phyloP scores from a whole-genome alignment of 2,113 vertebrate genomes.

The Oreochromis niloticus region DNA sequence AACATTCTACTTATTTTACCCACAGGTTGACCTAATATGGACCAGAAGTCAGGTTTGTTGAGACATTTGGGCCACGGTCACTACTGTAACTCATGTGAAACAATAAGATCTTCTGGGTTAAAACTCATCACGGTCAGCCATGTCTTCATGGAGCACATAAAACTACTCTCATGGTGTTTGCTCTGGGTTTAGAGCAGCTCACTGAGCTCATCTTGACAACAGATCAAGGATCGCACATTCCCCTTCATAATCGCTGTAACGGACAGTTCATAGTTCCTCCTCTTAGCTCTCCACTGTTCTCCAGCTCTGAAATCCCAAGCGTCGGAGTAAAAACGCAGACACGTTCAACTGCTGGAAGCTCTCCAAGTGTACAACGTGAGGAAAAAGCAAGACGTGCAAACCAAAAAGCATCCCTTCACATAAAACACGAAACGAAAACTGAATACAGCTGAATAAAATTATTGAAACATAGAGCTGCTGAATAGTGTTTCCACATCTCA shows the following conservation, averaged over 20 bases:
- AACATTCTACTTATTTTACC: accelerated
- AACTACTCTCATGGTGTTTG: too few species aligned
- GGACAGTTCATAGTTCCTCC: too few species aligned
- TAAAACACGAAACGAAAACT: neutral
- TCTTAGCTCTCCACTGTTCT: too few species aligned
- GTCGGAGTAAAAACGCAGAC: accelerated
- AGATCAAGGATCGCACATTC: too few species aligned
- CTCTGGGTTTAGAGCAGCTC: too few species aligned
- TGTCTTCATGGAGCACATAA: neutral
- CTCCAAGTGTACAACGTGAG: neutral
- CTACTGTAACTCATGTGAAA: neutral
- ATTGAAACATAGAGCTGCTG: neutral
- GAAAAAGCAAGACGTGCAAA: neutral
- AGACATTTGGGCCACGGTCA: accelerated
- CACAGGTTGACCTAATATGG: neutral
- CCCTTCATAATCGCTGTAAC: too few species aligned
- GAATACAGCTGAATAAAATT: neutral
- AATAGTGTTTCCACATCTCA: neutral
- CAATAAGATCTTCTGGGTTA: neutral
- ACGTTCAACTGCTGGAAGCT: neutral
- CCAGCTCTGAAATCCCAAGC: neutral
- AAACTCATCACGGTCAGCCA: neutral
- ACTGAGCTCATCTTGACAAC: too few species aligned
- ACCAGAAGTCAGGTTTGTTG: accelerated
- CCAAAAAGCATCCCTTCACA: neutral